A percentile compares a stretch with the other conserved stretches of the same genome.
Evolutionary conservation across 2,113 vertebrate species (phyloP).

Genomic region (Xiphophorus maculatus): DNA sequence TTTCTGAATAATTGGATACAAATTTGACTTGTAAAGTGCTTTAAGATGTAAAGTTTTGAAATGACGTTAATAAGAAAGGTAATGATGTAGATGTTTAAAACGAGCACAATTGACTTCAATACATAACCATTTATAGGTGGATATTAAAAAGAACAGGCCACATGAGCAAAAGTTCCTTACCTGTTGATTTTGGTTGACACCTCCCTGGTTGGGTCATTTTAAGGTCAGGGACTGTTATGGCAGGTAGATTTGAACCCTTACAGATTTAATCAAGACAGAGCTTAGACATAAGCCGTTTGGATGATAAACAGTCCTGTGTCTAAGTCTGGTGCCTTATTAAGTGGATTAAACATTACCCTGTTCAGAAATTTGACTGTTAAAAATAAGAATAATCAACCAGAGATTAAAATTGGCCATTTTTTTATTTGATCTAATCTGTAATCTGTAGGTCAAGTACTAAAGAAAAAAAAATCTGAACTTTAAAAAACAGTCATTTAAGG

Average conservation of each 20-base stretch:
- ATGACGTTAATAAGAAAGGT: not conserved
- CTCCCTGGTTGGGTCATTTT: not conserved
- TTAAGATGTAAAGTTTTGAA: not conserved
- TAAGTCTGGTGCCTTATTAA: not conserved
- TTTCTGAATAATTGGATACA: not conserved
- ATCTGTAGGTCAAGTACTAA: too few relatives aligned
- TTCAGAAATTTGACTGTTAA: not conserved
- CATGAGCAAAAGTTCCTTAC: not conserved
- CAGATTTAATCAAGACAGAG: not conserved
- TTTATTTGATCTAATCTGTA: too few relatives aligned
- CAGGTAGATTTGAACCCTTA: slow-evolving; percentile 40
- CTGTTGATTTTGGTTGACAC: slow-evolving; percentile 48
- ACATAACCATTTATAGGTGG: not conserved
- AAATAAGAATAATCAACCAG: not conserved
- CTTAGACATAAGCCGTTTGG: too few relatives aligned
- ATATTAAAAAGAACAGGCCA: not conserved
- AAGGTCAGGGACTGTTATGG: slow-evolving; percentile 59
- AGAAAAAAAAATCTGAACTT: too few relatives aligned
- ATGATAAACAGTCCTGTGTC: too few relatives aligned
- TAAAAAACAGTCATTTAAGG: too few relatives aligned
- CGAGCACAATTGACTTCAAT: not conserved
- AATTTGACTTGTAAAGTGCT: not conserved
- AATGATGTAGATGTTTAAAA: not conserved
- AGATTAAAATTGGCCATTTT: not conserved
- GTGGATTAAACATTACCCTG: too few relatives aligned